Evolutionary conservation across 2,797 vertebrate genomes (phyloP), one percentile per base, ranked within the genome.

Genomic region (Scolopax bukidnonensis): DNA sequence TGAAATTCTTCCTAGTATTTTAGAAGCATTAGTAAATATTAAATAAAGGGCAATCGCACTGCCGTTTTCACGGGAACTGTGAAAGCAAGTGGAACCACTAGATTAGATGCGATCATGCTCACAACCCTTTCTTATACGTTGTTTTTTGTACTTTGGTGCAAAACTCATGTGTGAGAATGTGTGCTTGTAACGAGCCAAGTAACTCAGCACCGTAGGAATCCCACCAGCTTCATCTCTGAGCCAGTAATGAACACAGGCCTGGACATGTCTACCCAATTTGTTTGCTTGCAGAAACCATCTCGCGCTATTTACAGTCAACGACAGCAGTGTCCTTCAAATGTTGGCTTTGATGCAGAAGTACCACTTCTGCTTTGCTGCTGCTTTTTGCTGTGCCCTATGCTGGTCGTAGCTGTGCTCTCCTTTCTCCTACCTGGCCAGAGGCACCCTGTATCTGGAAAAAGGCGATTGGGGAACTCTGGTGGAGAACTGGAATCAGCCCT

Each of bases 11-110:
- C 87, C 40, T 41, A 53, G 88, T 91, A 64, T 81, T 95, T 93
- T 88, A 90, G 83, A 86, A 93, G 47, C 64, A 86, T 88, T 88
- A 90, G 40, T 56, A 80, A 93, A 81, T 84, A 67, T 16, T 86
- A 73, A 93, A 67, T 85, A 90, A 85, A 93, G 83, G 51, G 43
- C 51, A 93, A 28, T 67, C 28, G 10, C 68, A 21, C 16, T 54
- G 40, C 38, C 89, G 32, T 83, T 94, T 87, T 90, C 64, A 27
- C 12, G 18, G 60, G 60, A 93, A 84, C 50, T 53, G 80, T 63
- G 80, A 83, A 80, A 90, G 36, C 41, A 91, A 16, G 9, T 23
- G 54, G 63, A 32, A 25, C 56, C 77, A 43, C 59, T 87, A 63
- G 60, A 45, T 95, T 59, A 63, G 88, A 51, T 3, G 14, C 40